Evolutionary conservation across 2,888 invertebrate species (phyloP), one percentile per base, ranked within the genome.

Genomic region (Sinotaia quadrata): DNA sequence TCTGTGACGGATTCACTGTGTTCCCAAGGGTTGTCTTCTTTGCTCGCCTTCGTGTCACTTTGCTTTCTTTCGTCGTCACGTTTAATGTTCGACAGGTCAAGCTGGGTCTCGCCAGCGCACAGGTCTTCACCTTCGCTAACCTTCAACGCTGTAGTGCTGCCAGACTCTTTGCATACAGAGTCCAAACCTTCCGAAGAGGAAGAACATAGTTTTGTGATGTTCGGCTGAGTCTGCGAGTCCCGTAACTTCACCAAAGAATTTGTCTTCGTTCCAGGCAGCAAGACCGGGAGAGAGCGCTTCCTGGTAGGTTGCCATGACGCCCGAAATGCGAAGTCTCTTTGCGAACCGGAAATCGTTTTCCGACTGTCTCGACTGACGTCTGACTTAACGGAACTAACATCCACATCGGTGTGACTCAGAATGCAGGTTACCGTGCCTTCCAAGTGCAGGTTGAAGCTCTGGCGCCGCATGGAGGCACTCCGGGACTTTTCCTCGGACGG

Each of bases 241-340:
- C 71, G 37, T 27, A 74, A 34, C 34, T 69, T 69, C 41, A 44
- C 44, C 18, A 76, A 27, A 41, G 72, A 73, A 33, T 71, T 67
- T 10, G 73, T 71, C 36, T 59, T 59, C 4, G 74, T 73, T 18
- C 76, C 76, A 0, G 75, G 75, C 27, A 76, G 47, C 27, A 76
- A 24, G 34, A 71, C 67, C 33, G 74, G 67, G n/a, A 69, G n/a
- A 8, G 76, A 71, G 4, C 67, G 54, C 65, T 76, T 76, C 56
- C 72, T 36, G 49, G 21, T 41, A 12, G 67, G 37, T 41, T 72
- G 68, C 37, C 69, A 31, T 8, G 73, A 71, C n/a, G 47, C 67
- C 36, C 74, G 59, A 21, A 34, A 36, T 47, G 47, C 29, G 31
- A 58, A 67, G 21, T 67, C 67, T 31, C 76, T 51, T n/a, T n/a